Percentiles rank a stretch among this genome's conserved stretches.
phyloP scores from a whole-genome alignment of 2,113 vertebrate species.

The Syngnathus scovelli region DNA sequence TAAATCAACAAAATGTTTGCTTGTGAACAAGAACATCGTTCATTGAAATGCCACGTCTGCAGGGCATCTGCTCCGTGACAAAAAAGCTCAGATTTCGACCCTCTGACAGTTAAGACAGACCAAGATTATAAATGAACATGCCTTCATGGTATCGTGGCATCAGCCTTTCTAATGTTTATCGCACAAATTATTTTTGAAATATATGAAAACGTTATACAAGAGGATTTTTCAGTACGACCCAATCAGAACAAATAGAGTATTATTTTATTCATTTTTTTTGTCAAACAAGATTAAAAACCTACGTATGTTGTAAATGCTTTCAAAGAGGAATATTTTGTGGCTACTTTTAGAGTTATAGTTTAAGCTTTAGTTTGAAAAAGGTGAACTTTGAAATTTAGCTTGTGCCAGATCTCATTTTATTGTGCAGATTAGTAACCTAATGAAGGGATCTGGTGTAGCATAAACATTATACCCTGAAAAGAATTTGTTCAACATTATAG shows the following conservation, averaged over 20 bases:
- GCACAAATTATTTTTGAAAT: background rate
- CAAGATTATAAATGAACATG: background rate
- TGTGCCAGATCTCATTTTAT: background rate
- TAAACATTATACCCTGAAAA: background rate
- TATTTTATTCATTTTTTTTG: no score
- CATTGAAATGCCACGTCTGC: background rate
- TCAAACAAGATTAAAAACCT: no score
- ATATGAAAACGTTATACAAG: background rate
- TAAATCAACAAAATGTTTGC: background rate
- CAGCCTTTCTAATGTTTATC: background rate
- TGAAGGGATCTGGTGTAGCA: background rate
- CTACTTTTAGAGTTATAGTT: background rate
- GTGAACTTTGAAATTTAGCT: background rate
- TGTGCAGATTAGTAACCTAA: background rate
- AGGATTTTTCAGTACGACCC: background rate
- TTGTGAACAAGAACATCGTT: background rate
- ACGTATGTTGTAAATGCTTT: no score
- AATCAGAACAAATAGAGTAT: no score
- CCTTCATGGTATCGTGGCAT: background rate
- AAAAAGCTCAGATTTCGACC: background rate
- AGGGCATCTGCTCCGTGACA: background rate
- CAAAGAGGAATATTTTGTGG: no score
- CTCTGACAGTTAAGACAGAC: background rate
- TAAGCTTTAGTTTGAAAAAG: background rate
- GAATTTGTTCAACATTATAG: background rate